phyloP scores from a whole-genome alignment of 2,797 vertebrate genomes.

The Rhinichthys osculus region DNA sequence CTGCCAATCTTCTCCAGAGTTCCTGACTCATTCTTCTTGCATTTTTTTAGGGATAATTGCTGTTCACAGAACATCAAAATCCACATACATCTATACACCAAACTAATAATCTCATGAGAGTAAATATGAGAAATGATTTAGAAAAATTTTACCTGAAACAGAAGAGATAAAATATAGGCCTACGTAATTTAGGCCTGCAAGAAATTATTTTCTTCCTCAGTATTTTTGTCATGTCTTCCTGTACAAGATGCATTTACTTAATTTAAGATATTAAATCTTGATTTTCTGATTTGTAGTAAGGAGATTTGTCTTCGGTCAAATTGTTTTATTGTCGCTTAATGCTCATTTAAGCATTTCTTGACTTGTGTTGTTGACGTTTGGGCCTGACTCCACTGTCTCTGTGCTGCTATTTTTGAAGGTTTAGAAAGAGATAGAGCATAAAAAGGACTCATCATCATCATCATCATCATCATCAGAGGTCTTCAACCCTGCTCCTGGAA shows the following conservation, averaged over 20 bases:
- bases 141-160: neutral
- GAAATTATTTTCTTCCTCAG: neutral
- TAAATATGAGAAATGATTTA: neutral
- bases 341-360: too few species aligned
- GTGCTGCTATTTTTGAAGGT: neutral
- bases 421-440: neutral
- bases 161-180: neutral
- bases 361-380: neutral
- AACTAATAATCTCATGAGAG: neutral
- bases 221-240: neutral
- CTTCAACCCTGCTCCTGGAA: neutral
- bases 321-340: neutral
- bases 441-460: neutral
- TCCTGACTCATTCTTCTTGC: neutral
- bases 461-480: neutral
- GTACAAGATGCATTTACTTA: too few species aligned
- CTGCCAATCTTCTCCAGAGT: neutral
- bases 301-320: neutral
- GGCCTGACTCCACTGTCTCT: neutral
- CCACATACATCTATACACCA: neutral
- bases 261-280: too few species aligned
- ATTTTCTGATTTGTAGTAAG: neutral
- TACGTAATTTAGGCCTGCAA: neutral
- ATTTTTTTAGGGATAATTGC: neutral
- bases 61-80: neutral